Evolutionary conservation across 2,888 invertebrate genomes (phyloP).

Genomic region (Drosophila maculinotata): DNA sequence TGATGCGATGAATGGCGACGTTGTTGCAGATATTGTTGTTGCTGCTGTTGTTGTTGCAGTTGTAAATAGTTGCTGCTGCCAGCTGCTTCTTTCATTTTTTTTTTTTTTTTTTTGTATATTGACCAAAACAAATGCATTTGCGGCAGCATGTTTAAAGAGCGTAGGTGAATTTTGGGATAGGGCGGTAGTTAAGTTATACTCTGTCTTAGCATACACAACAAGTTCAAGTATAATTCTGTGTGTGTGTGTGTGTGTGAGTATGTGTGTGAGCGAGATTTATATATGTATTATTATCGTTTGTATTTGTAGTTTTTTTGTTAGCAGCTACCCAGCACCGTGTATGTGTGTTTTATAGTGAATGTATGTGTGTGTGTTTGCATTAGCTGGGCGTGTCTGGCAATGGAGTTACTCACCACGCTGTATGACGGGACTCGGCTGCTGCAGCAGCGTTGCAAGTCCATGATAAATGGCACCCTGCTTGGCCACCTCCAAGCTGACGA

Average conservation of each 20-base stretch:
- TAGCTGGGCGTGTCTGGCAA: constrained; percentile 32
- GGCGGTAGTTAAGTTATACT: constrained; percentile 49
- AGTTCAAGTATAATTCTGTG: constrained; percentile 7
- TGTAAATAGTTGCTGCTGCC: constrained; percentile 52
- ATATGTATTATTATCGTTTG: constrained; percentile 29
- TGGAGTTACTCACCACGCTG: constrained; percentile 88
- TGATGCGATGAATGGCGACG: constrained; percentile 77
- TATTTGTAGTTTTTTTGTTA: constrained; percentile 44
- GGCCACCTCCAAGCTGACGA: constrained; percentile 97
- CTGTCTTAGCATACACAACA: constrained; percentile 68
- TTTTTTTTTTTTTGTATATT: constrained; percentile 2
- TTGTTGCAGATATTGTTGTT: constrained; percentile 62
- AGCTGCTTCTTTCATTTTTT: constrained; percentile 20
- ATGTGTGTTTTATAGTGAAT: constrained; percentile 17
- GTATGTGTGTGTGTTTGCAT: constrained; percentile 27
- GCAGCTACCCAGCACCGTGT: constrained; percentile 72
- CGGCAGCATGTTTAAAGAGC: constrained; percentile 76
- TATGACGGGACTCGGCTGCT: constrained; percentile 94
- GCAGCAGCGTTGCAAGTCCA: constrained; percentile 96
- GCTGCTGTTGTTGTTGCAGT: constrained; percentile 42
- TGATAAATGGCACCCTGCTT: constrained; percentile 99
- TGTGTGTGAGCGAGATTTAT: constrained; percentile 25
- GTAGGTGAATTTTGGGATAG: constrained; percentile 31
- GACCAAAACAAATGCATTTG: constrained; percentile 27
- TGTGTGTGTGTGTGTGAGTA: constrained; percentile 32